Percentiles rank a stretch among this genome's conserved stretches.
These are phyloP conservation scores for Maconellicoccus hirsutus DNA, from an alignment of 1,140 invertebrate genomes.

Conservation along the genomic window DNA sequence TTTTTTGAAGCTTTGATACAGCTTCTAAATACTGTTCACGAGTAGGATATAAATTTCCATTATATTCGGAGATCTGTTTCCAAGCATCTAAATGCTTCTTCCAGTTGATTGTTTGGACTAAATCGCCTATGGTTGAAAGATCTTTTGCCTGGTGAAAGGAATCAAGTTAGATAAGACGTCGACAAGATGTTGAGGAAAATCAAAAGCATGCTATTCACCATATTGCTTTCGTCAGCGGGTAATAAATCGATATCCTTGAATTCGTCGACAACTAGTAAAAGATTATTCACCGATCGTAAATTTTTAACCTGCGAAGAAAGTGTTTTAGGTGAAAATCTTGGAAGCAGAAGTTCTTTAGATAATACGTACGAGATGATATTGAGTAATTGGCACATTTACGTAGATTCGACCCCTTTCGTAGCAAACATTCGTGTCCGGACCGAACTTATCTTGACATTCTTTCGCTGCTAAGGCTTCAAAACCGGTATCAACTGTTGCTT, in stretches of 20 bases:
- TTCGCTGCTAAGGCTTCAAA: constrained; percentile 43
- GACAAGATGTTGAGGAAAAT: background rate
- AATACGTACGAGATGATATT: constrained; percentile 35
- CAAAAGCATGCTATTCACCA: background rate
- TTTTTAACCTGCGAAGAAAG: constrained; percentile 33
- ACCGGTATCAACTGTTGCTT: constrained; percentile 39
- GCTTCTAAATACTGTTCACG: constrained; percentile 25
- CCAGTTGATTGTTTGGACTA: constrained; percentile 38
- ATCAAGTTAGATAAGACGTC: background rate
- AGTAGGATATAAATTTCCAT: constrained; percentile 33
- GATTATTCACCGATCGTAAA: constrained; percentile 34
- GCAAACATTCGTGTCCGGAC: constrained; percentile 30
- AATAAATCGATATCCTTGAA: constrained; percentile 34
- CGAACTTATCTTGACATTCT: constrained; percentile 42
- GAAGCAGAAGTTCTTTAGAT: constrained; percentile 14
- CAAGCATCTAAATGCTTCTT: constrained; percentile 38
- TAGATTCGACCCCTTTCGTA: constrained; percentile 40
- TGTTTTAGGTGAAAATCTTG: background rate
- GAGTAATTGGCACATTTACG: constrained; percentile 35
- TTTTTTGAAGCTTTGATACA: constrained; percentile 23
- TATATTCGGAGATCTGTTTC: constrained; percentile 37
- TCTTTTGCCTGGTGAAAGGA: constrained; percentile 34
- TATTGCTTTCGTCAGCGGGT: background rate
- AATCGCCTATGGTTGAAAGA: constrained; percentile 34
- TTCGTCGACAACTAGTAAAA: constrained; percentile 33